These are phyloP conservation scores for Drosophila tanythrix DNA, from an alignment of 2,888 invertebrate species.

Conservation along the genomic window DNA sequence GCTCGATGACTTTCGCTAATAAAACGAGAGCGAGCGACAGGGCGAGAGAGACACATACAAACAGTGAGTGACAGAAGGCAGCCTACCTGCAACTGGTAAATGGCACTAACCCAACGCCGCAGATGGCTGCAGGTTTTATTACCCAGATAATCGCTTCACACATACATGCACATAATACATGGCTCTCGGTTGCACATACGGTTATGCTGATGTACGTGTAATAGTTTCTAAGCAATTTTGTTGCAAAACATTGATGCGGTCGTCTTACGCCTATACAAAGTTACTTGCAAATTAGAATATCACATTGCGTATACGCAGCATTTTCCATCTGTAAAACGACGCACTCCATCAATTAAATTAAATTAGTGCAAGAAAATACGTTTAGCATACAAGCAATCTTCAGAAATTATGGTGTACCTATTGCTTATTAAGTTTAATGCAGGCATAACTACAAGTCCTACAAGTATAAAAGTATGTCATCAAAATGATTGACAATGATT, in stretches of 20 bases:
- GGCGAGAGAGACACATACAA: constrained; percentile 5
- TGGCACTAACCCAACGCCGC: constrained; percentile 44
- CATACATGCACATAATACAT: neutral
- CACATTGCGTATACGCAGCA: constrained; percentile 51
- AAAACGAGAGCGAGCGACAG: constrained; percentile 48
- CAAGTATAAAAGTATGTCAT: constrained; percentile 11
- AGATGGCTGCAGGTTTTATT: constrained; percentile 62
- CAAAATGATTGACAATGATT: constrained; percentile 24
- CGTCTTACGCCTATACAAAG: constrained; percentile 32
- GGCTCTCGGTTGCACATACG: constrained; percentile 19
- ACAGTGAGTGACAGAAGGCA: constrained; percentile 37
- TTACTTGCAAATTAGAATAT: constrained; percentile 53
- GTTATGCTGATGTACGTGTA: constrained; percentile 27
- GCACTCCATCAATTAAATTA: no score
- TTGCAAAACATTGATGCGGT: constrained; percentile 47
- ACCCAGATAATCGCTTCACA: constrained; percentile 59
- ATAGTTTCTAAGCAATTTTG: constrained; percentile 53
- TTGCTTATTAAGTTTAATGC: constrained; percentile 1
- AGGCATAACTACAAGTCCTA: constrained; percentile 11
- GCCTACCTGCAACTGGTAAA: constrained; percentile 32
- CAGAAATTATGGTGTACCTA: neutral
- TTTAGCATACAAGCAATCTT: constrained; percentile 16
- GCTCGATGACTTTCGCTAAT: constrained; percentile 83
- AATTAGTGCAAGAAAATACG: no score
- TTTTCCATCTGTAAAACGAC: neutral